These are phyloP conservation scores for Thinocorus orbignyianus DNA, from an alignment of 2,113 vertebrate species.

Conservation along the genomic window DNA sequence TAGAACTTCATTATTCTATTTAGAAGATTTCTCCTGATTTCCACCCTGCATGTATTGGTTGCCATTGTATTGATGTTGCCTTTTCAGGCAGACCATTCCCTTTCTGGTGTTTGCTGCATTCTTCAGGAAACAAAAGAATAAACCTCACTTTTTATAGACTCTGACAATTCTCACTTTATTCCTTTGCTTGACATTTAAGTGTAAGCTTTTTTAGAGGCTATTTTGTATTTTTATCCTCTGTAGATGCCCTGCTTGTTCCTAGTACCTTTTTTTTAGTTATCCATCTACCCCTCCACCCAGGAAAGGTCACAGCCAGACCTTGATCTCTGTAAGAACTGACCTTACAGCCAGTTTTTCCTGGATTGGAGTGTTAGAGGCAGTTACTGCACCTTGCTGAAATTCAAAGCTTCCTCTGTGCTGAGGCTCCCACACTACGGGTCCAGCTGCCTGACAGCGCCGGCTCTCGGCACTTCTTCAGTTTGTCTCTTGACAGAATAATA, in stretches of 20 bases:
- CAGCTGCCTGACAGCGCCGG: background rate
- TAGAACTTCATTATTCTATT: background rate
- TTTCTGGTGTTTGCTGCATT: background rate
- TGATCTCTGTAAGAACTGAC: background rate
- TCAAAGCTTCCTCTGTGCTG: background rate
- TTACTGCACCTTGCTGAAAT: background rate
- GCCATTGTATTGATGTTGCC: background rate
- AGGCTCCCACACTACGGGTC: background rate
- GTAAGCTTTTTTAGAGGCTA: background rate
- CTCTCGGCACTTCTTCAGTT: background rate
- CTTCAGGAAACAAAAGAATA: background rate
- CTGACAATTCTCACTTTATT: background rate
- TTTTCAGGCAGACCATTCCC: background rate
- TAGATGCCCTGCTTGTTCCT: background rate
- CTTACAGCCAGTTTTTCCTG: background rate
- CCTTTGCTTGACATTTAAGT: background rate
- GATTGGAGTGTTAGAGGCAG: background rate
- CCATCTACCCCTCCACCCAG: too few relatives aligned
- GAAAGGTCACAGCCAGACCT: background rate
- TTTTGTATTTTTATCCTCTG: background rate
- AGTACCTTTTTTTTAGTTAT: background rate
- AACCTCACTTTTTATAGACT: background rate
- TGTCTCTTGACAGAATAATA: background rate
- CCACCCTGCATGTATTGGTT: background rate
- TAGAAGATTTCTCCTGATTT: background rate